Percentiles rank a stretch among this genome's conserved stretches.
Conservation (phyloP, 2,888 invertebrate genomes). For the Eumerus sabulonum region DNA sequence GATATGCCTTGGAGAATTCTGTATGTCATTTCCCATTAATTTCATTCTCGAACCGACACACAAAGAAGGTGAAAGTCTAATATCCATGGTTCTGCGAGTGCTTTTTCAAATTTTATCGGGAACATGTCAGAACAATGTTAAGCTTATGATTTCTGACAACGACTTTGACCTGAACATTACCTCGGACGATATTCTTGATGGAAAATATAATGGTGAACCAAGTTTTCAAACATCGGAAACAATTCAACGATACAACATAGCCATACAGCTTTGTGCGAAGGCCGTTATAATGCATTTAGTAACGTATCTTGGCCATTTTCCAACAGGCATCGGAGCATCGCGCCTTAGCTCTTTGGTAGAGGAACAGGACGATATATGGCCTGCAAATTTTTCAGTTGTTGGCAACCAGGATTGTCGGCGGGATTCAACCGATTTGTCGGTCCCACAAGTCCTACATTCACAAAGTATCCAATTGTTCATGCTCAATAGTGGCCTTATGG, state of each 20-base stretch:
- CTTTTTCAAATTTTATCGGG: constrained; percentile 77
- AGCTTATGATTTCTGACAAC: constrained; percentile 76
- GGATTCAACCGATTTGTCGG: constrained; percentile 84
- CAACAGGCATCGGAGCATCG: constrained; percentile 93
- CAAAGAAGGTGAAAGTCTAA: constrained; percentile 78
- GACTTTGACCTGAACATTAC: constrained; percentile 78
- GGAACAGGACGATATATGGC: constrained; percentile 91
- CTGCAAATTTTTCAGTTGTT: constrained; percentile 28
- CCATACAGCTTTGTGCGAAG: constrained; percentile 82
- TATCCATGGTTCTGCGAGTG: constrained; percentile 88
- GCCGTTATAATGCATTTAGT: constrained; percentile 89
- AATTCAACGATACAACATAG: constrained; percentile 80
- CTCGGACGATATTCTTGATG: constrained; percentile 76
- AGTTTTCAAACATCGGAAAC: constrained; percentile 78
- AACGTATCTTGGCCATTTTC: constrained; percentile 96
- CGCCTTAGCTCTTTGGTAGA: constrained; percentile 93
- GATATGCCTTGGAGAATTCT: constrained; percentile 95
- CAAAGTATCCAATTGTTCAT: constrained; percentile 93
- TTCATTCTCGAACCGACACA: constrained; percentile 80
- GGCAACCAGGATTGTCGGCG: constrained; percentile 72
- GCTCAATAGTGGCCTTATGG: constrained; percentile 89
- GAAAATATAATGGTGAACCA: constrained; percentile 74
- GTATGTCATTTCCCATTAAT: constrained; percentile 89
- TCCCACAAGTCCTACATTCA: constrained; percentile 89
- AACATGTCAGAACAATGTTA: constrained; percentile 75